These are phyloP conservation scores for Bugula neritina DNA, from an alignment of 2,888 invertebrate genomes.

Conservation along the genomic window DNA sequence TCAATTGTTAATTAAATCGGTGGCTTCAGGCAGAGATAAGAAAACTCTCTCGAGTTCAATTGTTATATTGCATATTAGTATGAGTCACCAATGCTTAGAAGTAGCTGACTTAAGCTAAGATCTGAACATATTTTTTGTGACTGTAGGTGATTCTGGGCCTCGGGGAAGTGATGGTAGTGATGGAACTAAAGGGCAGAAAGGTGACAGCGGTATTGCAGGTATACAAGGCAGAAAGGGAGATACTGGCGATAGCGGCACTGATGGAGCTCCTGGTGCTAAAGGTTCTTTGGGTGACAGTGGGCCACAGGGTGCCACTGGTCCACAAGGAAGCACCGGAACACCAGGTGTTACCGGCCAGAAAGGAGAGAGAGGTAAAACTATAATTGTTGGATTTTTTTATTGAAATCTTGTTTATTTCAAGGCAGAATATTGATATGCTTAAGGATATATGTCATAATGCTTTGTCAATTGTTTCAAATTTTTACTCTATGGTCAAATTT, in stretches of 20 bases:
- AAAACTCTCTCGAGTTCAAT: too few species aligned
- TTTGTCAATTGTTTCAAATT: too few species aligned
- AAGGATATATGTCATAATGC: too few species aligned
- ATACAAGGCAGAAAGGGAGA: background rate
- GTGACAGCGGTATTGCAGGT: background rate
- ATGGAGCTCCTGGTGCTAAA: conserved; percentile 18
- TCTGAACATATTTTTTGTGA: too few species aligned
- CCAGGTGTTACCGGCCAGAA: background rate
- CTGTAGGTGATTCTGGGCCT: background rate
- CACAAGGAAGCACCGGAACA: background rate
- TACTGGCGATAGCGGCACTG: background rate
- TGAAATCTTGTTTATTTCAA: too few species aligned
- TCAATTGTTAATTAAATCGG: too few species aligned
- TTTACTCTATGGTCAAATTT: too few species aligned
- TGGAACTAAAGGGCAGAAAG: conserved; percentile 4
- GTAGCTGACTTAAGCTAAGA: too few species aligned
- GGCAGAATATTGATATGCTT: too few species aligned
- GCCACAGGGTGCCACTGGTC: background rate
- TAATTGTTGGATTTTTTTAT: background rate
- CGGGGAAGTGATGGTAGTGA: conserved; percentile 3
- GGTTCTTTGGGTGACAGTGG: background rate
- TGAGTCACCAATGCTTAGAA: too few species aligned
- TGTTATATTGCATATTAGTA: too few species aligned
- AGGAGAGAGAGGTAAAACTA: background rate
- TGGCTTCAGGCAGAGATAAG: too few species aligned